These are phyloP conservation scores for Ophiodon elongatus DNA, from an alignment of 2,113 vertebrate genomes.

Conservation along the genomic window DNA sequence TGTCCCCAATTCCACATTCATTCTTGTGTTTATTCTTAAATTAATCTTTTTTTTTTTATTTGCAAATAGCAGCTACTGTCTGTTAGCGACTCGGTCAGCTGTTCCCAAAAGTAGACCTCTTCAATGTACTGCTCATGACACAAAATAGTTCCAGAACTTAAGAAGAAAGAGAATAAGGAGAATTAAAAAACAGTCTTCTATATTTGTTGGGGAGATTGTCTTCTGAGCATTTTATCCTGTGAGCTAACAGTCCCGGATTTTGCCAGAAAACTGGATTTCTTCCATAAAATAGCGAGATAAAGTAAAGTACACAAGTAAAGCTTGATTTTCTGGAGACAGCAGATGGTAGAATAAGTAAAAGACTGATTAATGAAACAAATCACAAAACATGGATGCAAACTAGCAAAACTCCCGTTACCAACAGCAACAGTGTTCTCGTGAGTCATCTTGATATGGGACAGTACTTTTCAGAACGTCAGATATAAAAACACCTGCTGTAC, in stretches of 20 bases:
- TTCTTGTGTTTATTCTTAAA: too few relatives aligned
- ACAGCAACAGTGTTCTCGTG: neutral
- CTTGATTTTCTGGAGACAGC: neutral
- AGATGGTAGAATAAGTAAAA: slow-evolving; percentile 13
- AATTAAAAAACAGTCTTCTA: neutral
- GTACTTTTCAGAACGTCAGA: neutral
- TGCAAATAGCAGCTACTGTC: neutral
- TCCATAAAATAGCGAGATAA: slow-evolving; percentile 8
- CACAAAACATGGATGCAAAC: neutral
- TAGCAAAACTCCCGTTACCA: neutral
- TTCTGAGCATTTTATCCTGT: neutral
- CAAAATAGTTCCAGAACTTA: neutral
- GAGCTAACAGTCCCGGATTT: neutral
- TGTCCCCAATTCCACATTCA: neutral
- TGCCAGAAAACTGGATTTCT: neutral
- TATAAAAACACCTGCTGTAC: neutral
- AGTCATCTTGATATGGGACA: neutral
- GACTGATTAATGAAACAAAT: neutral
- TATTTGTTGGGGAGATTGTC: neutral
- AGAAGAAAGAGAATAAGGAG: neutral
- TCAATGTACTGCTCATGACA: neutral
- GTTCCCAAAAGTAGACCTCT: neutral
- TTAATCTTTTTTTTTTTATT: neutral
- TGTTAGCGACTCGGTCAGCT: neutral
- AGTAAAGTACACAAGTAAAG: neutral